Base-by-base conservation (phyloP, 2,888 invertebrate species). In the Netelia fuscicornis region DNA sequence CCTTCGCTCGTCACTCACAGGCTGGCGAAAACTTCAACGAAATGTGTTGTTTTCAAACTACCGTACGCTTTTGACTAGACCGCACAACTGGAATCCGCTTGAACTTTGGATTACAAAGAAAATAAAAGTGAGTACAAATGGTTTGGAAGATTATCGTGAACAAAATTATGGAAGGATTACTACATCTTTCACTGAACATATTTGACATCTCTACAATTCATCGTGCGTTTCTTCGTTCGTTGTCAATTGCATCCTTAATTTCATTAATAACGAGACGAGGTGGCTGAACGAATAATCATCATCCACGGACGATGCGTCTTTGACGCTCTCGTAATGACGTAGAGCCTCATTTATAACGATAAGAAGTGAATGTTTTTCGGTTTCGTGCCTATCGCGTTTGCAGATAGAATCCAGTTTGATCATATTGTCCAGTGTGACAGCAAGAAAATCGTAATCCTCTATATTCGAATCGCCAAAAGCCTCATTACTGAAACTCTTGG, bases 401-500 rank as follows among this genome's bases (percentile, higher is more conserved):
- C 93, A 93, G 52, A 91, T 87, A 2, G 87, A 76, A 68, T 88
- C 87, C n/a, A 91, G 56, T 1, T 87, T 89, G 2, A 91, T 88
- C 90, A 92, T 90, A 77, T 92, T 93, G 67, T 93, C 92, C 23
- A 90, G 89, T 20, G 91, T 87, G 1, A 89, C 87, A 85, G 94
- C 94, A 37, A 94, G 88, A 52, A 94, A 91, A 88, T 95, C 95
- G 62, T 94, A 93, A 89, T 94, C 94, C 58, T 92, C 91, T 52
- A 90, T 88, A 9, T 82, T 86, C 1, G 88, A 88, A 58, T 90
- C 85, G 56, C 93, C 87, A 52, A 92, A 85, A 25, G 89, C 86
- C 48, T 90, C 90, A 68, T 91, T 86, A 30, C 89, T 83, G 42
- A 92, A 89, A 76, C 87, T 91, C 48, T 87, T 92, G 17, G 90